Conservation (phyloP, 2,797 vertebrate genomes). For the Otus scops region DNA sequence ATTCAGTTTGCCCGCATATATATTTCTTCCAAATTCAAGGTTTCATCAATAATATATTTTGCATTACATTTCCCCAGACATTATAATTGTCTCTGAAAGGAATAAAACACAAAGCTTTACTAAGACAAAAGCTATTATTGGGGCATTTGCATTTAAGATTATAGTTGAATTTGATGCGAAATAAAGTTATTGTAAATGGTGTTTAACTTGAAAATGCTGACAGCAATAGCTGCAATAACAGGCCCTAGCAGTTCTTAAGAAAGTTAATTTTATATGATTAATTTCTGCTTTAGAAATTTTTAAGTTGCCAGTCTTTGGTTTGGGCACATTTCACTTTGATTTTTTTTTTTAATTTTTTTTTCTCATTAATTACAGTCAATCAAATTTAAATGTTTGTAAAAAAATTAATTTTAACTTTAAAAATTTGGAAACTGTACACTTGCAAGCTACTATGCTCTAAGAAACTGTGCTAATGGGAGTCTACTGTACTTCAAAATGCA, state of each 20-base stretch:
- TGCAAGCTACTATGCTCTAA: background rate
- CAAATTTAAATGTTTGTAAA: background rate
- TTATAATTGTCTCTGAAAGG: background rate
- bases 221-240: conserved; percentile 15
- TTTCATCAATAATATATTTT: background rate
- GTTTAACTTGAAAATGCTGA: conserved; percentile 50
- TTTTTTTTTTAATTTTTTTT: background rate
- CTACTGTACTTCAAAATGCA: background rate
- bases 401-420: background rate
- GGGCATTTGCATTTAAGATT: background rate
- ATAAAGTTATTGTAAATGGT: background rate
- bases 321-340: background rate
- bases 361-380: background rate
- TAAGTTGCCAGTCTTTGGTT: background rate
- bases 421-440: background rate
- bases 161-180: background rate
- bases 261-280: conserved; percentile 48
- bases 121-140: background rate
- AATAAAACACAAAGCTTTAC: background rate
- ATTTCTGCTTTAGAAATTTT: background rate
- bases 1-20: background rate
- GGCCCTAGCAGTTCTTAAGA: background rate
- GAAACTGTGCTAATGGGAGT: background rate
- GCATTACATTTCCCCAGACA: background rate
- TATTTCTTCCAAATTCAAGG: background rate